Conservation (phyloP, 1,140 invertebrate genomes). For the Augochlora pura region DNA sequence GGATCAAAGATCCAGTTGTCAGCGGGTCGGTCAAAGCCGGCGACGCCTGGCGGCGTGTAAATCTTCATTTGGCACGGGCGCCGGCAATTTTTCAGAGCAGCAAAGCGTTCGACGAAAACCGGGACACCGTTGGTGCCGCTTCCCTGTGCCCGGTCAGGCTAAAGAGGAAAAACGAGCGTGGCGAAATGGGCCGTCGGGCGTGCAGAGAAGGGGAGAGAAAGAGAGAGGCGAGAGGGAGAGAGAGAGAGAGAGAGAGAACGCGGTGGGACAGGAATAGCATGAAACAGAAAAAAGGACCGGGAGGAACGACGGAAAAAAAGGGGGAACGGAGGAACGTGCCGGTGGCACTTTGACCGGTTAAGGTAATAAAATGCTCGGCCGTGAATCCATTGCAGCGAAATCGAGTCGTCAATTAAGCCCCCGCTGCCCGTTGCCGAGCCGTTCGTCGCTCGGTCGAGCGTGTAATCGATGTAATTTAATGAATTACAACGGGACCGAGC, state of each 20-base stretch:
- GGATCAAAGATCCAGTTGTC: neutral
- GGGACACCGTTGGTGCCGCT: neutral
- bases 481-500: slow-evolving; percentile 21
- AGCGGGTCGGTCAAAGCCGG: neutral
- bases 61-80: slow-evolving; percentile 20
- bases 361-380: slow-evolving; percentile 35
- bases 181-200: slow-evolving; percentile 1
- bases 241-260: neutral
- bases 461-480: slow-evolving; percentile 49
- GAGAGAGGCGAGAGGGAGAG: neutral
- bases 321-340: neutral
- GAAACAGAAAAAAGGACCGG: too few relatives aligned
- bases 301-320: too few relatives aligned
- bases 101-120: slow-evolving; percentile 23
- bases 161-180: slow-evolving; percentile 37
- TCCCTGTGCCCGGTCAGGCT: neutral
- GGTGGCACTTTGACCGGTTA: neutral
- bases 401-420: slow-evolving; percentile 25
- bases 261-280: too few relatives aligned
- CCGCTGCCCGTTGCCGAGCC: neutral
- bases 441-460: neutral
- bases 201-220: neutral
- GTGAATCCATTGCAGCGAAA: slow-evolving; percentile 7
- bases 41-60: neutral
- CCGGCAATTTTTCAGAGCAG: neutral